Evolutionary conservation across 1,140 invertebrate genomes (phyloP), one percentile per base, ranked within the genome.

Genomic region (Rhagoletis pomonella): DNA sequence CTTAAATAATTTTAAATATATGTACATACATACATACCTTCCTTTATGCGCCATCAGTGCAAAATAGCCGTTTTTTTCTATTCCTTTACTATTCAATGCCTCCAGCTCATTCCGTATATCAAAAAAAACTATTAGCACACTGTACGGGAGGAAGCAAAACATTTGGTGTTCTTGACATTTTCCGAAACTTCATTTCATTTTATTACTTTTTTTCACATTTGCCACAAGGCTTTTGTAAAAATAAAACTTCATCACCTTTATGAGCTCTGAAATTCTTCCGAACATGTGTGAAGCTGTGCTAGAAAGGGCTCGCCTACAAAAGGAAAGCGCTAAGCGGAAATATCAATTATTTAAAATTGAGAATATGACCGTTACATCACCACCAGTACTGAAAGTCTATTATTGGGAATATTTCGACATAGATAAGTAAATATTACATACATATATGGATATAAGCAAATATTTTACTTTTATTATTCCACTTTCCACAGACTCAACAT

Each of bases 351-450:
- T 86, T 81, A 64, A 88, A 88, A n/a, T 88, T 7, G 91, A 92
- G 10, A 92, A 92, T 62, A 84, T 92, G 29, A 91, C 91, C 4
- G 58, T 92, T 2, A 85, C 90, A 12, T 88, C 89, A 10, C 89
- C 91, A 42, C 90, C 91, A 4, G 89, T 91, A 58, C 88, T 92
- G 0, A 92, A 92, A 88, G 42, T 91, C 6, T 92, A 89, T 84
- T 92, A 91, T 50, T 92, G 91, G 91, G 90, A 92, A 58, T 90
- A 88, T 81, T 91, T 92, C n/a, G 90, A 90, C 39, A 91, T 92
- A 29, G 62, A 89, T 86, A 86, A 62, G 64, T 73, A 77, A 88
- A 73, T 19, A 4, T 10, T 47, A 47, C 44, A n/a, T 73, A 62
- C 17, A 86, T 73, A 73, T 3, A 12, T 65, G 2, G 39, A 59